phyloP scores from a whole-genome alignment of 1,140 invertebrate species.

The Oppia nitens region DNA sequence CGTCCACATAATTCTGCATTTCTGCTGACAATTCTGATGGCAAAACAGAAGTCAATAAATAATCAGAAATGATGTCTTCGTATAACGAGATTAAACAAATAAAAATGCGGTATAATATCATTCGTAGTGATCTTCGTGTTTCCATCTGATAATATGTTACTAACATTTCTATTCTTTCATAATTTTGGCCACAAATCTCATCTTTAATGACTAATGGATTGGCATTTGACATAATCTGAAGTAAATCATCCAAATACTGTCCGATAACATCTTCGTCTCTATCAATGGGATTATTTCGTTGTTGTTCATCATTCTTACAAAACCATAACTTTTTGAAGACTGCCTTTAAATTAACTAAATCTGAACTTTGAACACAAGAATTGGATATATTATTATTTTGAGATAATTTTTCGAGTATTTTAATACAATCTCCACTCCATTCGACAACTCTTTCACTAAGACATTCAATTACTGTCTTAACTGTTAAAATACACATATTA shows the following conservation, averaged over 20 bases:
- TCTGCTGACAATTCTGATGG: slow-evolving; percentile 65
- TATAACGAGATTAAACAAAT: slow-evolving; percentile 11
- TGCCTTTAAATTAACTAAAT: slow-evolving; percentile 55
- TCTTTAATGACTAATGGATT: slow-evolving; percentile 26
- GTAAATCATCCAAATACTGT: slow-evolving; percentile 60
- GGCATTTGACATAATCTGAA: slow-evolving; percentile 60
- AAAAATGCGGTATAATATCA: slow-evolving; percentile 13
- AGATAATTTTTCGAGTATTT: slow-evolving; percentile 16
- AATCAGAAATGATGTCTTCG: slow-evolving; percentile 37
- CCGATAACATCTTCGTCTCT: slow-evolving; percentile 74
- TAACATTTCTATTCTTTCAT: slow-evolving; percentile 26
- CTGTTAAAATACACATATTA: slow-evolving; percentile 64
- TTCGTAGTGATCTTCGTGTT: slow-evolving; percentile 15
- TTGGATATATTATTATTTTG: slow-evolving; percentile 17
- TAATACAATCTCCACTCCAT: slow-evolving; percentile 22
- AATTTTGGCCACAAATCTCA: slow-evolving; percentile 26
- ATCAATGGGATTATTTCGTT: slow-evolving; percentile 78
- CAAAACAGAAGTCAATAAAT: slow-evolving; percentile 64
- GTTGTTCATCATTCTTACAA: slow-evolving; percentile 80
- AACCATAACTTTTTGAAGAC: slow-evolving; percentile 61
- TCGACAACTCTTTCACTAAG: slow-evolving; percentile 23
- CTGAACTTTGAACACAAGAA: slow-evolving; percentile 37
- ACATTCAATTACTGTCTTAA: slow-evolving; percentile 48
- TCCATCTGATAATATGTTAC: slow-evolving; percentile 24
- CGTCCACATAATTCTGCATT: slow-evolving; percentile 42